These are phyloP conservation scores for Eufriesea mexicana DNA, from an alignment of 1,140 invertebrate species.

Conservation along the genomic window DNA sequence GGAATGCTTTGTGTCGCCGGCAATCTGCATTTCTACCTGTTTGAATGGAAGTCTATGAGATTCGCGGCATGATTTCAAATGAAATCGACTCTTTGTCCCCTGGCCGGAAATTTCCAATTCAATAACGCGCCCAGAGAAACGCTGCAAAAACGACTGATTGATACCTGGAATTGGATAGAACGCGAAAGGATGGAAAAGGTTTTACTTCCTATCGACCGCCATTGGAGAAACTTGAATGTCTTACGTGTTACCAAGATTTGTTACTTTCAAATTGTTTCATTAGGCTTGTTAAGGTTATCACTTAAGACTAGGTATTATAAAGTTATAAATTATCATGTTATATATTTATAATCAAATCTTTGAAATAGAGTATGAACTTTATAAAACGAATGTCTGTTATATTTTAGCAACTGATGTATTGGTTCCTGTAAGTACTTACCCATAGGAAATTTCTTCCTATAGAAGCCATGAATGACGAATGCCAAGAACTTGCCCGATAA, in stretches of 20 bases:
- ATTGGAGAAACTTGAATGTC: not conserved
- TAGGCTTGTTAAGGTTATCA: not conserved
- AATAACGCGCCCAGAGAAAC: slow-evolving; percentile 15
- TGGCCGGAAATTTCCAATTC: slow-evolving; percentile 52
- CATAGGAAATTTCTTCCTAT: not conserved
- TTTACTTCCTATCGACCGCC: not conserved
- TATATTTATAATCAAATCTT: not conserved
- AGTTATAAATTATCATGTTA: too few species aligned
- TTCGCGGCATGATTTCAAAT: slow-evolving; percentile 51
- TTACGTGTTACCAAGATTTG: not conserved
- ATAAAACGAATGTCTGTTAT: not conserved
- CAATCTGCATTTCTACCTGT: slow-evolving; percentile 61
- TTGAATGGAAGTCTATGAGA: slow-evolving; percentile 53
- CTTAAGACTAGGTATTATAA: not conserved
- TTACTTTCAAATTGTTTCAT: not conserved
- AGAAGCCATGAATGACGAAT: slow-evolving; percentile 60
- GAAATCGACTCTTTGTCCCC: slow-evolving; percentile 50
- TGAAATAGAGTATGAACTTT: not conserved
- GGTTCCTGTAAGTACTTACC: not conserved
- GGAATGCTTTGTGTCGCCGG: slow-evolving; percentile 79
- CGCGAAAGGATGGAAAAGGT: slow-evolving; percentile 1
- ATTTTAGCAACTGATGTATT: not conserved
- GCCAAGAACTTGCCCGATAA: slow-evolving; percentile 28
- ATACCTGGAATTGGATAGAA: slow-evolving; percentile 11
- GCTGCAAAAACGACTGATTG: slow-evolving; percentile 3